A percentile compares a stretch with the other conserved stretches of the same genome.
These are phyloP conservation scores for Dipodomys merriami DNA, from an alignment of 2,113 vertebrate genomes.

Conservation along the genomic window DNA sequence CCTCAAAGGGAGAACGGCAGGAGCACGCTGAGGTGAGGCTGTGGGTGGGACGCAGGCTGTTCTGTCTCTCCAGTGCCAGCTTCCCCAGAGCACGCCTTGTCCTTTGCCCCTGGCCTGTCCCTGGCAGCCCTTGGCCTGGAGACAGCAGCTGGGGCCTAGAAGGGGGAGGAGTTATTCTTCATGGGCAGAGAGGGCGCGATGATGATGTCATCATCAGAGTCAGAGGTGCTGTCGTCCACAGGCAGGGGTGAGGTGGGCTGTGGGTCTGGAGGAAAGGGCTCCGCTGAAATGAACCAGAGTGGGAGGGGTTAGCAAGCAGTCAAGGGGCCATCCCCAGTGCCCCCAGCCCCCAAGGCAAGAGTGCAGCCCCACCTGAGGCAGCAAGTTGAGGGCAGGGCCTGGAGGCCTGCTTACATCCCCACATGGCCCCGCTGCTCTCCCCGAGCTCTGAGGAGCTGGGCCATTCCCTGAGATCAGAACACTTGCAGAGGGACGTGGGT, in stretches of 20 bases:
- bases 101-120: not conserved
- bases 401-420: not conserved
- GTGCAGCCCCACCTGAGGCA: not conserved
- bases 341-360: not conserved
- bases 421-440: not conserved
- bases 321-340: too few species aligned
- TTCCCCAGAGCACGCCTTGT: not conserved
- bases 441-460: not conserved
- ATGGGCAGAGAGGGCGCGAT: constrained; percentile 84
- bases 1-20: too few species aligned
- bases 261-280: not conserved
- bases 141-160: not conserved
- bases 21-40: too few species aligned
- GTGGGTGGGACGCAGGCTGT: too few species aligned
- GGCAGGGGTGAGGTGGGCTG: not conserved
- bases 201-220: constrained; percentile 92
- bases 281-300: constrained; percentile 79
- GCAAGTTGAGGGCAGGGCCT: not conserved
- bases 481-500: too few species aligned
- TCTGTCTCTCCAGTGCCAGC: not conserved
- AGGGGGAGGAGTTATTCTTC: constrained; percentile 75
- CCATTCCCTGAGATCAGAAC: not conserved
- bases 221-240: constrained; percentile 84
- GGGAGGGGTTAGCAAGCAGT: not conserved
- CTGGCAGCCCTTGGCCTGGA: not conserved